Base-by-base conservation (phyloP, 2,113 vertebrate genomes). In the Notothenia rossii region DNA sequence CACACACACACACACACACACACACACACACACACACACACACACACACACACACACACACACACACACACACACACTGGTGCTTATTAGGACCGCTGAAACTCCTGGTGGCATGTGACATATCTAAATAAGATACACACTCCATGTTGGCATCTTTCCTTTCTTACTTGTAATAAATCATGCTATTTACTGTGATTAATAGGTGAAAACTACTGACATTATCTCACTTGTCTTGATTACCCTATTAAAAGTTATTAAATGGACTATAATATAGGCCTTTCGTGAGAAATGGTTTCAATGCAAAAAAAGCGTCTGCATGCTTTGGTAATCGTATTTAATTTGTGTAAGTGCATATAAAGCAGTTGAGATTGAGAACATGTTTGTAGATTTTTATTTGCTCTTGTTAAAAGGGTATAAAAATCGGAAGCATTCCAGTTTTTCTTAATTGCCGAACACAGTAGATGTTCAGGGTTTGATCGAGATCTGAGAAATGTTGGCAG, bases 261-360 rank as follows among this genome's bases (percentile, higher is more conserved):
- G 7, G 8, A 45, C 63, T 36, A 45, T 86, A 60, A 81, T 80
- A 75, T 72, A 54, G 11, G 29, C 29, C 29, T 29, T 29, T 29
- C 29, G n/a, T 86, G 63, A 62, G 55, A 72, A 71, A 70, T 10
- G 29, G 58, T 51, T 78, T 7, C 36, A 54, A 3, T 13, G 11
- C 55, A 53, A 55, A 65, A 29, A 22, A 80, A 25, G 65, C 65
- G 29, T 72, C 50, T 10, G 15, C 18, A 18, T 20, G 18, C 72
- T 79, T 73, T 73, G 65, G 80, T 81, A 25, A 83, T 75, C 60
- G 51, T 75, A 82, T 88, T 86, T 59, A 80, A 86, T 87, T 89
- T 84, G 82, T 85, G 10, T 58, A 89, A 88, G 86, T 86, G 82
- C 85, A 92, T 86, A 88, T 88, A 83, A 91, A 90, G 67, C 58